phyloP scores from a whole-genome alignment of 2,113 vertebrate genomes.

The Pyrgilauda ruficollis region DNA sequence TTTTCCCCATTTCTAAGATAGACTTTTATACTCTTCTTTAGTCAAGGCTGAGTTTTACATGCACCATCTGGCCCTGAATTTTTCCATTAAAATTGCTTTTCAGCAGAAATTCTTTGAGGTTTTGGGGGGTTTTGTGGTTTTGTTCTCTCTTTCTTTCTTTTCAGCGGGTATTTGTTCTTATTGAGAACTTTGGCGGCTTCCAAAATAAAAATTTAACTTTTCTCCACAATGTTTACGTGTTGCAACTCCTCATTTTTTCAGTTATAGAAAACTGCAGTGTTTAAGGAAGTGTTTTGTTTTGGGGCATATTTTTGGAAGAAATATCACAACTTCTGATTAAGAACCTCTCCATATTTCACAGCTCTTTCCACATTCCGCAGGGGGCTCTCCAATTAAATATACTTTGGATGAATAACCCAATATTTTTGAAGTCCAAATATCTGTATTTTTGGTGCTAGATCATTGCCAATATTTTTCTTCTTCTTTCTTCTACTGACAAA shows the following conservation, averaged over 20 bases:
- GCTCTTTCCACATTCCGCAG: background rate
- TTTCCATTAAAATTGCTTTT: background rate
- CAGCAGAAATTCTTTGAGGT: background rate
- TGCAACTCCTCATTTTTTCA: background rate
- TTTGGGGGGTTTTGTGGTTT: rapidly evolving
- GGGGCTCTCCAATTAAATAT: background rate
- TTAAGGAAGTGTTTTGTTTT: background rate
- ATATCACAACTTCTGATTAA: background rate
- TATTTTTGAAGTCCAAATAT: background rate
- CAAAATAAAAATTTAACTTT: background rate
- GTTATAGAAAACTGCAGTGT: background rate
- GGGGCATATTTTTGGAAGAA: background rate
- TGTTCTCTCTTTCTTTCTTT: background rate
- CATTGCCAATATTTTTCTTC: background rate
- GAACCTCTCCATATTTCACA: background rate
- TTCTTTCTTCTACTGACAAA: background rate
- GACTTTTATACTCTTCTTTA: background rate
- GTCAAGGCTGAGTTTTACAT: background rate
- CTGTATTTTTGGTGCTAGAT: background rate
- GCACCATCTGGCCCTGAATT: background rate
- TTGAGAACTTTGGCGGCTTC: background rate
- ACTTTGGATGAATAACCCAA: background rate
- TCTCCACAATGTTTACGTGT: background rate
- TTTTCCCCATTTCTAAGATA: background rate
- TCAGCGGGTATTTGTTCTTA: background rate